A percentile compares a stretch with the other conserved stretches of the same genome.
Evolutionary conservation across 2,797 vertebrate genomes (phyloP).

Genomic region (Clarias platycephalus): DNA sequence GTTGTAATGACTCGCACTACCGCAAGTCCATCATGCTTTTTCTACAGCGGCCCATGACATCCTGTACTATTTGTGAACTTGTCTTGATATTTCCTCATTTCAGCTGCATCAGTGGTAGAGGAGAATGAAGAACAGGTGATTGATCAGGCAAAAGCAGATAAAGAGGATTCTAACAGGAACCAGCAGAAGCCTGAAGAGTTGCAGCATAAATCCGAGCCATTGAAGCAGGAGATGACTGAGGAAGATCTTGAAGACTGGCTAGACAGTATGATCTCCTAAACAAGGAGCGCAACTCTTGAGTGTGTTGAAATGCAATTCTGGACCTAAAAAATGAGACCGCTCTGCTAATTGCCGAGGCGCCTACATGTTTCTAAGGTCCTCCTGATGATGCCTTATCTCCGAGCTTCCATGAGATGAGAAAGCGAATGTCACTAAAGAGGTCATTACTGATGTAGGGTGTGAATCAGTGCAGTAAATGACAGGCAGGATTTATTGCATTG

Average conservation of each 20-base stretch:
- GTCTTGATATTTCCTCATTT: neutral
- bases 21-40: neutral
- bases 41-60: neutral
- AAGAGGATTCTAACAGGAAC: slow-evolving; percentile 38
- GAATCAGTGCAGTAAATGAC: slow-evolving; percentile 27
- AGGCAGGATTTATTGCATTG: slow-evolving; percentile 82
- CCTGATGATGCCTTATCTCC: neutral
- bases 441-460: neutral
- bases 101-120: slow-evolving; percentile 49
- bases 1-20: neutral
- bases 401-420: neutral
- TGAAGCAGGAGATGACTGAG: slow-evolving; percentile 71
- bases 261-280: slow-evolving; percentile 92
- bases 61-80: neutral
- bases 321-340: neutral
- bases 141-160: neutral
- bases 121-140: slow-evolving; percentile 21
- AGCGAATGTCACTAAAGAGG: neutral
- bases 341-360: neutral
- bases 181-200: slow-evolving; percentile 46
- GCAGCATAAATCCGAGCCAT: slow-evolving; percentile 31
- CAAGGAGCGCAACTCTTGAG: neutral
- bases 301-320: neutral
- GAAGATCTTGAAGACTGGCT: slow-evolving; percentile 94
- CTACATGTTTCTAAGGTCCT: neutral